Base-by-base conservation (phyloP, 2,888 invertebrate genomes). In the Nomada hirtipes region DNA sequence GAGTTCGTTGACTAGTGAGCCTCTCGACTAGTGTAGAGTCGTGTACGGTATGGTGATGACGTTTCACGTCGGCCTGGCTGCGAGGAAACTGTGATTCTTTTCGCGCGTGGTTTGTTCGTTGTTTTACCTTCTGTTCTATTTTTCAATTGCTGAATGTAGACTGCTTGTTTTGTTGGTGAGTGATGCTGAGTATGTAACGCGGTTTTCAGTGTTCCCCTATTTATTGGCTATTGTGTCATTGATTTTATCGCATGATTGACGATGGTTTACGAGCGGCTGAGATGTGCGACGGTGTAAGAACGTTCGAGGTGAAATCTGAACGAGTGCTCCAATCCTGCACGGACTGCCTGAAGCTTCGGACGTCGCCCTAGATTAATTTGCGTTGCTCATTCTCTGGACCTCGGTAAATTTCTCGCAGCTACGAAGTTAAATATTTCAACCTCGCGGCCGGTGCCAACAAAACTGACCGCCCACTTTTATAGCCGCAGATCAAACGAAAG, bases 401-500 rank as follows among this genome's bases (percentile, higher is more conserved):
- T 42, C 23, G 13, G 44, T 26, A 1, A 23, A 44, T 60, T 11
- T n/a, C 18, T 23, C 36, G 29, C 29, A 13, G 26, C 23, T 60
- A 4, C 26, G 50, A 18, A 44, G 57, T 47, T 9, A n/a, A 53
- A 11, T 42, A 36, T 65, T 52, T n/a, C 18, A 57, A 23, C 20
- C 23, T 50, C 71, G 20, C 47, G 13, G 47, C 47, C 69, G 47
- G 11, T 15, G 81, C 61, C 55, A 64, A 69, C 64, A 2, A 13
- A 79, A 20, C 20, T 20, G 13, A 57, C 55, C 44, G n/a, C 23
- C 36, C 15, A 69, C 57, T 80, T 64, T 81, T 75, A 57, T 76
- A 81, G 67, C 26, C 61, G 57, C 59, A 47, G 57, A 59, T 63
- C 10, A 79, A 76, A 61, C 77, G 80, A 75, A 79, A 71, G 71